These are phyloP conservation scores for Chesias legatella DNA, from an alignment of 2,888 invertebrate species.

Conservation along the genomic window DNA sequence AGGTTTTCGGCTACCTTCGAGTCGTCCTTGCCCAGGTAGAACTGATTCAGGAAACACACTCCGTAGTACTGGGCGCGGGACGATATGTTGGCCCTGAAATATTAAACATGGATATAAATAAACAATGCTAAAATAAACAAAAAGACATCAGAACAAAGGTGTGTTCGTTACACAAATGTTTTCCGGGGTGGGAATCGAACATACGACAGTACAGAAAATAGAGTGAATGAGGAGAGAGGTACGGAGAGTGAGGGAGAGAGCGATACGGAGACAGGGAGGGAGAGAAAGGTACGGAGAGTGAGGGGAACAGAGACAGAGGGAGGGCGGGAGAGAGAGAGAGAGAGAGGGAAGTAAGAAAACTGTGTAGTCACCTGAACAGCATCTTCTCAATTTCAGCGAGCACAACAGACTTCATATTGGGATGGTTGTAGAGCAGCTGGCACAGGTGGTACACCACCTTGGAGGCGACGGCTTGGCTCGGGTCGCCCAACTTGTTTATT, in stretches of 20 bases:
- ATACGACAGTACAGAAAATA: no score
- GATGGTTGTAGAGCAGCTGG: constrained; percentile 90
- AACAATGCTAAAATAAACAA: no score
- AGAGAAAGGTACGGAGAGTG: no score
- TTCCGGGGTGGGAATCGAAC: no score
- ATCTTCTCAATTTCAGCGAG: constrained; percentile 94
- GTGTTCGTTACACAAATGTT: no score
- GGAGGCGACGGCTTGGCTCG: constrained; percentile 91
- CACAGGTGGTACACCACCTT: constrained; percentile 92
- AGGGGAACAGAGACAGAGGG: no score
- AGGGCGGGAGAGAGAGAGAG: no score
- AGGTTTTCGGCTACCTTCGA: constrained; percentile 88
- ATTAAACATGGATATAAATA: background rate
- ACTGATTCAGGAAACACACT: constrained; percentile 94
- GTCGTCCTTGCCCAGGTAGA: constrained; percentile 87
- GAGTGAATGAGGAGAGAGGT: no score
- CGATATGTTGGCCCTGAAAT: constrained; percentile 88
- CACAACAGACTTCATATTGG: constrained; percentile 95
- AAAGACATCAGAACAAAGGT: no score
- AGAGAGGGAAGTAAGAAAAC: no score
- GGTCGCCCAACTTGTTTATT: constrained; percentile 98
- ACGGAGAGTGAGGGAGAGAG: no score
- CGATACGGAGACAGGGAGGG: no score
- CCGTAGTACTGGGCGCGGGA: constrained; percentile 95
- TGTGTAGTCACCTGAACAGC: constrained; percentile 84